Conservation (phyloP, 2,113 vertebrate genomes). For the Poicephalus gulielmi region DNA sequence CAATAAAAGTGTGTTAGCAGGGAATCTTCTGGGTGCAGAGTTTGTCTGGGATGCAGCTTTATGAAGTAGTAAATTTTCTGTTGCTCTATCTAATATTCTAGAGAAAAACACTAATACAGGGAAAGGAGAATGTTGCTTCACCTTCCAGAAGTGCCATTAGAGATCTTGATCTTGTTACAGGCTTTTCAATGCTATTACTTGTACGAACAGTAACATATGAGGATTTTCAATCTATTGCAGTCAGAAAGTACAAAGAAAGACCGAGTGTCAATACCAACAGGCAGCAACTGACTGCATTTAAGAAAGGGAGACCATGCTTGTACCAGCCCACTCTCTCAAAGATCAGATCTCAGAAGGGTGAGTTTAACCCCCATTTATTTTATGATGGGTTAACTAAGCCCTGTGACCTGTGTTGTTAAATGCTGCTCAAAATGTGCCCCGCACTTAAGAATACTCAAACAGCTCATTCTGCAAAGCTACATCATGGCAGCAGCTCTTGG, state of each 20-base stretch:
- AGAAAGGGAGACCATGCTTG: neutral
- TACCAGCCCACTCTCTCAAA: neutral
- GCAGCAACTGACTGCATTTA: neutral
- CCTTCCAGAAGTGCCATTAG: conserved; percentile 25
- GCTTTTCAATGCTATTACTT: neutral
- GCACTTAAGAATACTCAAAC: neutral
- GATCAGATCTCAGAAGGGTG: neutral
- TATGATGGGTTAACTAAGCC: neutral
- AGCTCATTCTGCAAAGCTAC: neutral
- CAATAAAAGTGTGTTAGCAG: neutral
- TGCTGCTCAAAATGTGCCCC: neutral
- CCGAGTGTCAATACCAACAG: neutral
- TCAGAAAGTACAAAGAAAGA: neutral
- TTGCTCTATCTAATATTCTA: conserved; percentile 42
- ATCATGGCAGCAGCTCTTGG: neutral
- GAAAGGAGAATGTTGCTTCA: neutral
- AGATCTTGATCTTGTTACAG: conserved; percentile 50
- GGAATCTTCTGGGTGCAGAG: neutral
- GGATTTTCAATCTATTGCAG: neutral
- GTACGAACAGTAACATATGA: neutral
- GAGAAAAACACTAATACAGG: conserved; percentile 1
- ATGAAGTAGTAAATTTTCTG: conserved; percentile 59
- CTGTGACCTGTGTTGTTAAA: neutral
- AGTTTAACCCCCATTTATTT: neutral
- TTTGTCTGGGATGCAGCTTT: neutral